Evolutionary conservation across 2,113 vertebrate genomes (phyloP).

Genomic region (human (Homo sapiens)): DNA sequence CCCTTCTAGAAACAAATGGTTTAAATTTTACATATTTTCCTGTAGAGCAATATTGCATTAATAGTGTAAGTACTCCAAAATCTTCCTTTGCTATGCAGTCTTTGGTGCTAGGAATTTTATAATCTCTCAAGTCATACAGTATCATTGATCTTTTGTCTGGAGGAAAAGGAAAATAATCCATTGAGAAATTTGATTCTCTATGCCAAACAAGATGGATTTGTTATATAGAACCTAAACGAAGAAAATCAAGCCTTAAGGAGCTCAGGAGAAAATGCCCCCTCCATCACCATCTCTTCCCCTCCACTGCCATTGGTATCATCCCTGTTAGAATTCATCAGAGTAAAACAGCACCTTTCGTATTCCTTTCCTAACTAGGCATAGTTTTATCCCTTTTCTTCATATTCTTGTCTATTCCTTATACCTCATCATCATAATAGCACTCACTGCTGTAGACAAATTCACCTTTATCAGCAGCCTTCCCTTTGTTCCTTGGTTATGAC

Average conservation of each 20-base stretch:
- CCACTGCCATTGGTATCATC: neutral
- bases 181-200: conserved; percentile 7
- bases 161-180: neutral
- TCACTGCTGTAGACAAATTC: neutral
- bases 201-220: neutral
- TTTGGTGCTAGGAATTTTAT: conserved; percentile 10
- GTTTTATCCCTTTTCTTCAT: neutral
- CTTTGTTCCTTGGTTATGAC: neutral
- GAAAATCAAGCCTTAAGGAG: neutral
- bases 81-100: neutral
- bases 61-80: neutral
- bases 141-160: neutral
- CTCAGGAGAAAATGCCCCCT: neutral
- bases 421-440: neutral
- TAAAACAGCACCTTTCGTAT: neutral
- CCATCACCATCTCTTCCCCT: neutral
- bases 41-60: neutral
- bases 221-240: neutral
- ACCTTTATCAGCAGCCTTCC: neutral
- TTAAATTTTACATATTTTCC: conserved; percentile 33
- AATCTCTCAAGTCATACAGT: neutral
- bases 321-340: neutral
- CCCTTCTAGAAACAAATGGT: neutral
- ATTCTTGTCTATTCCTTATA: neutral
- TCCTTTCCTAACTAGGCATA: neutral